These are phyloP conservation scores for Campylorhamphus procurvoides DNA, from an alignment of 2,113 vertebrate species.

Conservation along the genomic window DNA sequence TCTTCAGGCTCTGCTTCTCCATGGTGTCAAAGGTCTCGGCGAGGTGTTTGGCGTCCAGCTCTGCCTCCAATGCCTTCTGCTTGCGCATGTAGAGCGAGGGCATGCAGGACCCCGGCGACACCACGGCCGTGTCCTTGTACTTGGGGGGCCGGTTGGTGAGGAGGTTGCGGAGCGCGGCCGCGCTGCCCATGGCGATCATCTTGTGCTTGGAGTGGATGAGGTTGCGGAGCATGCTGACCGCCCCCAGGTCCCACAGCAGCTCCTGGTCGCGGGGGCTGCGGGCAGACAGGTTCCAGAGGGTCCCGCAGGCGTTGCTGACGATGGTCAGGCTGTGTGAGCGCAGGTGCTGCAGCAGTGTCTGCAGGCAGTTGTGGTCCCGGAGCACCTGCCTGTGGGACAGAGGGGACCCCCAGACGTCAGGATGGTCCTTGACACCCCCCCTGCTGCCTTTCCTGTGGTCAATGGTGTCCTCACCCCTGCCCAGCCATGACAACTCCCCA, in stretches of 20 bases:
- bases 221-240: conserved; percentile 95
- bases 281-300: conserved; percentile 96
- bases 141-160: conserved; percentile 91
- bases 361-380: conserved; percentile 94
- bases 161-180: conserved; percentile 93
- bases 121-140: conserved; percentile 86
- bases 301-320: conserved; percentile 98
- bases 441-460: accelerated
- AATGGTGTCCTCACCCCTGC: neutral
- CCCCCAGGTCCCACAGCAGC: conserved; percentile 95
- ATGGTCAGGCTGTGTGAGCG: conserved; percentile 98
- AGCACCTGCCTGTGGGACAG: conserved; percentile 85
- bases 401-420: accelerated
- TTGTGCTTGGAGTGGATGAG: conserved; percentile 99
- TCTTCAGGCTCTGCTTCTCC: conserved; percentile 88
- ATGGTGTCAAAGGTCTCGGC: conserved; percentile 90
- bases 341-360: conserved; percentile 95
- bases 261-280: conserved; percentile 93
- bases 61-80: conserved; percentile 94
- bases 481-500: neutral
- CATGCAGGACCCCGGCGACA: conserved; percentile 91
- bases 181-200: conserved; percentile 99
- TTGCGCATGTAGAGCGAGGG: conserved; percentile 96
- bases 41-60: conserved; percentile 91
- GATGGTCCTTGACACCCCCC: accelerated